Conservation (phyloP, 2,888 invertebrate genomes). For the Pantelozetes paolii region DNA sequence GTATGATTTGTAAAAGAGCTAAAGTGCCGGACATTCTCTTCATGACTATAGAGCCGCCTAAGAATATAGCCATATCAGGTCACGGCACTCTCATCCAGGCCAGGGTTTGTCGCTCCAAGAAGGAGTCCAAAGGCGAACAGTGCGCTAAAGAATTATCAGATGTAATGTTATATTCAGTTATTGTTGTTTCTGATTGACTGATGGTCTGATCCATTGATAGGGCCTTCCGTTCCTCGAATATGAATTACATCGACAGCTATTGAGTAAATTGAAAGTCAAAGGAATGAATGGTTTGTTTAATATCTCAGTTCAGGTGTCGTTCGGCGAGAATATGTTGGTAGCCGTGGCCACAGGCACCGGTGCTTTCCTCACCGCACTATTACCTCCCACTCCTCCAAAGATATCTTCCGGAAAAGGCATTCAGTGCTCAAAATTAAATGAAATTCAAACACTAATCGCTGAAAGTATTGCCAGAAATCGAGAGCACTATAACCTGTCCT, state of each 20-base stretch:
- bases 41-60: slow-evolving; percentile 80
- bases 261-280: slow-evolving; percentile 82
- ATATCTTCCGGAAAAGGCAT: slow-evolving; percentile 56
- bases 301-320: slow-evolving; percentile 68
- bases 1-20: slow-evolving; percentile 67
- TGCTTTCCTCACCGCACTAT: slow-evolving; percentile 70
- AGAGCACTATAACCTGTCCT: slow-evolving; percentile 61
- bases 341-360: slow-evolving; percentile 75
- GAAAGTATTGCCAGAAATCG: slow-evolving; percentile 68
- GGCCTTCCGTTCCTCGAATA: slow-evolving; percentile 92
- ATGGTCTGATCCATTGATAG: slow-evolving; percentile 56
- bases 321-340: slow-evolving; percentile 82
- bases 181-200: not conserved
- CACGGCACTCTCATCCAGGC: slow-evolving; percentile 56
- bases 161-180: too few species aligned
- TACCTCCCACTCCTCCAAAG: slow-evolving; percentile 67
- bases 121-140: slow-evolving; percentile 50
- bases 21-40: slow-evolving; percentile 86
- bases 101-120: slow-evolving; percentile 52
- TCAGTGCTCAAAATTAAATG: slow-evolving; percentile 54
- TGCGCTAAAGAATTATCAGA: slow-evolving; percentile 77
- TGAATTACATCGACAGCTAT: slow-evolving; percentile 81
- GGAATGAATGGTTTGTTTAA: slow-evolving; percentile 93
- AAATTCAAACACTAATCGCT: slow-evolving; percentile 65
- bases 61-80: slow-evolving; percentile 67